Percentiles rank a stretch among this genome's conserved stretches.
Evolutionary conservation across 1,140 invertebrate species (phyloP).

Genomic region (Calliphora vicina): DNA sequence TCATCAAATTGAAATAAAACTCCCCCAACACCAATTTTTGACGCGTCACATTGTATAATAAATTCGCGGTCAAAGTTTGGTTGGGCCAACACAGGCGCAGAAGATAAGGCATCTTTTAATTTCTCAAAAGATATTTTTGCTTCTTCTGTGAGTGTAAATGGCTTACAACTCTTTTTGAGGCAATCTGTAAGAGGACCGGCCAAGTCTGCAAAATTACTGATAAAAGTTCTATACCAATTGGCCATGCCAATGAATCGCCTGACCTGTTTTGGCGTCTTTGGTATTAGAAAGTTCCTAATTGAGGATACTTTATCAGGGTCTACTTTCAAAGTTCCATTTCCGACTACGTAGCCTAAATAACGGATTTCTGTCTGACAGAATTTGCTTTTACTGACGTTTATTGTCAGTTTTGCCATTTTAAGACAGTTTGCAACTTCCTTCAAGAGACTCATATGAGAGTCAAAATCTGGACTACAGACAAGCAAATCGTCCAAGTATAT

Average conservation of each 20-base stretch:
- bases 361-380: conserved; percentile 46
- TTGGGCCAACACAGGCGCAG: conserved; percentile 41
- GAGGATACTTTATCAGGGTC: conserved; percentile 43
- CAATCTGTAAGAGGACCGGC: conserved; percentile 45
- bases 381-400: conserved; percentile 40
- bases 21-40: conserved; percentile 38
- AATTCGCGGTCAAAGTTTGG: conserved; percentile 44
- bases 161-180: conserved; percentile 27
- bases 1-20: conserved; percentile 51
- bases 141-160: conserved; percentile 20
- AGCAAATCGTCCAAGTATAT: conserved; percentile 56
- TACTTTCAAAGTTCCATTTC: conserved; percentile 52
- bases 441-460: conserved; percentile 50
- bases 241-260: conserved; percentile 63
- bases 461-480: conserved; percentile 51
- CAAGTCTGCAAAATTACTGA: conserved; percentile 51
- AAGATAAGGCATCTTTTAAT: conserved; percentile 39
- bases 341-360: conserved; percentile 42
- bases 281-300: conserved; percentile 33
- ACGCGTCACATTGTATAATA: conserved; percentile 40
- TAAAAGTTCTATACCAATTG: conserved; percentile 58
- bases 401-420: conserved; percentile 42
- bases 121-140: conserved; percentile 39
- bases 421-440: conserved; percentile 43
- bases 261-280: conserved; percentile 53